Evolutionary conservation across 2,113 vertebrate genomes (phyloP).

Genomic region (Pomatostomus ruficeps): DNA sequence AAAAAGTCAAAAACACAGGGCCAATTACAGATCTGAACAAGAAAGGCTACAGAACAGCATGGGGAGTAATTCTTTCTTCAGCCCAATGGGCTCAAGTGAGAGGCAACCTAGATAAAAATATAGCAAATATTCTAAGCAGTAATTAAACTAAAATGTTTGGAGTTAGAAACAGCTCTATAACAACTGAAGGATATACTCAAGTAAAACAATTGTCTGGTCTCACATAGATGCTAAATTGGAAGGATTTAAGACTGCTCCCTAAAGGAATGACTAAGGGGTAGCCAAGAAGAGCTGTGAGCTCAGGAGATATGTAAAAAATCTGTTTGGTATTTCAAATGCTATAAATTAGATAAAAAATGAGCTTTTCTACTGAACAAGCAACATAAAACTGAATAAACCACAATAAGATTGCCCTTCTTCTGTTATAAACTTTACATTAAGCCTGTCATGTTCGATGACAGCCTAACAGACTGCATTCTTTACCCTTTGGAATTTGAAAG

Average conservation of each 20-base stretch:
- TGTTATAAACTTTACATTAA: slow-evolving; percentile 99
- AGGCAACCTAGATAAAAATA: slow-evolving; percentile 82
- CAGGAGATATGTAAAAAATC: slow-evolving; percentile 99
- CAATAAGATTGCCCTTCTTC: slow-evolving; percentile 93
- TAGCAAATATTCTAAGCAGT: slow-evolving; percentile 89
- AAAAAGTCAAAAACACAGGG: slow-evolving; percentile 98
- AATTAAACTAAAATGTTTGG: slow-evolving; percentile 99
- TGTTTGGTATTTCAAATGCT: slow-evolving; percentile 98
- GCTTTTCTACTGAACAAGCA: slow-evolving; percentile 87
- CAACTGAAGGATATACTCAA: slow-evolving; percentile 94
- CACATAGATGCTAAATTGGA: slow-evolving; percentile 98
- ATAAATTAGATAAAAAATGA: slow-evolving; percentile 99
- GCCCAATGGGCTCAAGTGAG: slow-evolving; percentile 90
- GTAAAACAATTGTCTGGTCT: slow-evolving; percentile 88
- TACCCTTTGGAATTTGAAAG: slow-evolving; percentile 93
- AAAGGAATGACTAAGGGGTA: slow-evolving; percentile 84
- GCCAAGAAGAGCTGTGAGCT: slow-evolving; percentile 88
- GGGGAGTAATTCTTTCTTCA: slow-evolving; percentile 97
- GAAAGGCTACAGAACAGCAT: slow-evolving; percentile 92
- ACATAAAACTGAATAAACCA: slow-evolving; percentile 99
- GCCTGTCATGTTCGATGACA: slow-evolving; percentile 99
- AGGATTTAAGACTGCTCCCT: slow-evolving; percentile 95
- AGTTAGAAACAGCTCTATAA: slow-evolving; percentile 95
- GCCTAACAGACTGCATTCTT: slow-evolving; percentile 91
- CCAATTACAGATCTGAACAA: slow-evolving; percentile 99